Base-by-base conservation (phyloP, 1,140 invertebrate species). In the Akabosia matsudoensis region DNA sequence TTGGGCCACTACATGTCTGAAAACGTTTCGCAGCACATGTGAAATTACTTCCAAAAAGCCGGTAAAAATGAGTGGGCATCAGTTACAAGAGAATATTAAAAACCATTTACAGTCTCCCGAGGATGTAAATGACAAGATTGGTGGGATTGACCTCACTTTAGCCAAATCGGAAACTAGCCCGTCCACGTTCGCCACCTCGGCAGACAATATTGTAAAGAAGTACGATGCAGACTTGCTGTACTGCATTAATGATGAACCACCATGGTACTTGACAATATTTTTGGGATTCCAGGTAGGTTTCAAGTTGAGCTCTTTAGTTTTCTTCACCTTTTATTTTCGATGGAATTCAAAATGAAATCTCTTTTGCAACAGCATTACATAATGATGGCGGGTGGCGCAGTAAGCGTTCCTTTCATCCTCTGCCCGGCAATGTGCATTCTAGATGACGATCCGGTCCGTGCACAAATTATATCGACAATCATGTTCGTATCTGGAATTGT, bases 371-470 rank as follows among this genome's bases (percentile, higher is more conserved):
- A 96, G 91, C 93, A 95, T 83, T 96, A 95, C 83, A 84, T 95
- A 75, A 95, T 92, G 0, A 93, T 95, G 92, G 93, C 95, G 45
- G 93, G 93, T 0, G 92, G 91, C 0, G 94, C 93, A 33, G 91
- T 96, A 1, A 80, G 84, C 18, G 84, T 85, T 67, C 86, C 86
- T 0, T 84, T 86, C 33, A 79, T 88, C 0, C 76, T 88, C 34
- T 81, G 83, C 3, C 83, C 84, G 2, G 74, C 83, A n/a, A 81
- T 88, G 37, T 88, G 88, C 81, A 86, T 89, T 54, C 80, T 79
- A 0, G 83, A 84, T 22, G 79, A 83, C 54, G 83, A 85, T 74
- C 84, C 85, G 0, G 85, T 80, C 4, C 74, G 82, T 28, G 85
- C 81, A 31, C 83, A 86, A 76, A 82, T 89, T 10, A 85, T 88